Evolutionary conservation across 1,140 invertebrate species (phyloP).

Genomic region (Belonocnema kinseyi): DNA sequence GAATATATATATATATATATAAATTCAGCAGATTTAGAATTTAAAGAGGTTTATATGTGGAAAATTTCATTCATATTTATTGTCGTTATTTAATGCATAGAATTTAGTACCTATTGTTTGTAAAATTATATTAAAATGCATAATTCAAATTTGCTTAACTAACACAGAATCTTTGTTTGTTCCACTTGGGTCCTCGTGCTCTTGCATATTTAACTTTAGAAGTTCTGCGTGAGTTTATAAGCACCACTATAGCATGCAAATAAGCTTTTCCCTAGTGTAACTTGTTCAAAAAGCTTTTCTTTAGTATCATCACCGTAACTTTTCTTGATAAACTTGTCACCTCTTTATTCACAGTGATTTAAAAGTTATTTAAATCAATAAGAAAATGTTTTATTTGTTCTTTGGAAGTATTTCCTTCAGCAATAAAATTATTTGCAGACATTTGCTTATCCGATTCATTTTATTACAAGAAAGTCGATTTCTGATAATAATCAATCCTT

Average conservation of each 20-base stretch:
- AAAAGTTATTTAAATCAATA: not conserved
- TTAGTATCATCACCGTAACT: not conserved
- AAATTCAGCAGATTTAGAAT: too few relatives aligned
- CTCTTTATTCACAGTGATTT: not conserved
- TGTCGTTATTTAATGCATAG: too few relatives aligned
- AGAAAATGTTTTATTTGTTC: too few relatives aligned
- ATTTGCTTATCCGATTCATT: not conserved
- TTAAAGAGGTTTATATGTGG: too few relatives aligned
- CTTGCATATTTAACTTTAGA: conserved; percentile 8
- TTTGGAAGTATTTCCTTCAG: too few relatives aligned
- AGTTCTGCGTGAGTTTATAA: not conserved
- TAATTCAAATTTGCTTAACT: too few relatives aligned
- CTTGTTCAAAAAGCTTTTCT: not conserved
- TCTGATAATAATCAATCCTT: not conserved
- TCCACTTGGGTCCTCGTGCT: not conserved
- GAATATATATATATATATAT: too few relatives aligned
- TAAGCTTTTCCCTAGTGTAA: not conserved
- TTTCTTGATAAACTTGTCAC: not conserved
- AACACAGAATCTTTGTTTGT: too few relatives aligned
- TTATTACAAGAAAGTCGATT: not conserved
- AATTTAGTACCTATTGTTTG: too few relatives aligned
- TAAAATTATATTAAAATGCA: too few relatives aligned
- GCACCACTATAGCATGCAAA: conserved; percentile 2
- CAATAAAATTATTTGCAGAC: too few relatives aligned
- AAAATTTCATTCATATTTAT: too few relatives aligned